Evolutionary conservation across 2,797 vertebrate genomes (phyloP).

Genomic region (Heteromormyrus szaboi): DNA sequence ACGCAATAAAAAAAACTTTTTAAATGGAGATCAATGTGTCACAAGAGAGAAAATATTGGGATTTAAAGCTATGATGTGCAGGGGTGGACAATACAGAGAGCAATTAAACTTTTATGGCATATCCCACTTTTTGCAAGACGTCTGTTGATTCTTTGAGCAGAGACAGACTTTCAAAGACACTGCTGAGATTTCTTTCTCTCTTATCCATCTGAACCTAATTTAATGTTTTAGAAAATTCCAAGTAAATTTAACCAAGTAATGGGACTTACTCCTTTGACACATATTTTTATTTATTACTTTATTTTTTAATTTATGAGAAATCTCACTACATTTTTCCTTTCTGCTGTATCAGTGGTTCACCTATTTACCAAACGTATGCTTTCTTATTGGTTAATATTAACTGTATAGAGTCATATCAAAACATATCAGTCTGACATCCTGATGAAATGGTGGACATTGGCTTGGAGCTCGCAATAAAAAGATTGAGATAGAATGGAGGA

Average conservation of each 20-base stretch:
- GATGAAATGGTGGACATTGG: conserved; percentile 1
- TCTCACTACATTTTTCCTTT: background rate
- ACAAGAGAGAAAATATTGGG: background rate
- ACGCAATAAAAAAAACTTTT: background rate
- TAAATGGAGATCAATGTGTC: background rate
- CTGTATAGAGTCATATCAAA: background rate
- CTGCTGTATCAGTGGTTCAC: background rate
- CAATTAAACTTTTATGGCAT: background rate
- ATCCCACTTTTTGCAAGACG: background rate
- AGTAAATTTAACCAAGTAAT: background rate
- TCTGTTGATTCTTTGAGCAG: background rate
- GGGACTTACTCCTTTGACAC: background rate
- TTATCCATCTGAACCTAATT: background rate
- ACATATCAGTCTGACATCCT: background rate
- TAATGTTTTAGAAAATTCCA: background rate
- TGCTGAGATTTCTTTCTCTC: background rate
- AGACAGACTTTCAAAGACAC: background rate
- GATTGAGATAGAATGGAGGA: background rate
- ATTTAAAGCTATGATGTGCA: background rate
- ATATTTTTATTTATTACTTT: background rate
- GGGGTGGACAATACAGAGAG: background rate
- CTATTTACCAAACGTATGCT: background rate
- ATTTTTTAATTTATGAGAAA: background rate
- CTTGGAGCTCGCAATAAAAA: background rate
- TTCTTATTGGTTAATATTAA: background rate